These are phyloP conservation scores for Heliconius eleuchia DNA, from an alignment of 1,140 invertebrate species.

Conservation along the genomic window DNA sequence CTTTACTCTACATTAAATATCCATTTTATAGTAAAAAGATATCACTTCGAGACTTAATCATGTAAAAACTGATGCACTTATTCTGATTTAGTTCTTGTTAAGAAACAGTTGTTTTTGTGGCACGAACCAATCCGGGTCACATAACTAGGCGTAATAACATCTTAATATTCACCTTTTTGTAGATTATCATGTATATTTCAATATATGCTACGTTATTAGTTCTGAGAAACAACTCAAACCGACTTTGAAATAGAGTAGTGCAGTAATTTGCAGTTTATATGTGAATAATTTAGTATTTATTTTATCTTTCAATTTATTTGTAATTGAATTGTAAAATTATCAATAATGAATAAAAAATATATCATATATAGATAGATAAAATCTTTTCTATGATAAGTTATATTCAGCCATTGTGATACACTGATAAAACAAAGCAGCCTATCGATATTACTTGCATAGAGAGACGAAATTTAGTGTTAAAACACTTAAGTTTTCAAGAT, in stretches of 20 bases:
- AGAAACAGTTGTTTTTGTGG: neutral
- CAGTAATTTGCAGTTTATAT: neutral
- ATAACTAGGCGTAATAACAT: neutral
- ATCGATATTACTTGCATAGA: too few species aligned
- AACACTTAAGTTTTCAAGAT: too few species aligned
- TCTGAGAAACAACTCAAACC: neutral
- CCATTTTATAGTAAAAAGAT: constrained; percentile 8
- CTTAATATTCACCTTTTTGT: constrained; percentile 5
- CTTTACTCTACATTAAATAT: neutral
- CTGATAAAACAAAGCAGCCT: too few species aligned
- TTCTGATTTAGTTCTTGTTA: constrained; percentile 1
- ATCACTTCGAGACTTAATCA: constrained; percentile 16
- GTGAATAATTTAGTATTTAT: neutral
- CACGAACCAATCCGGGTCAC: neutral
- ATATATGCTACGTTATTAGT: neutral
- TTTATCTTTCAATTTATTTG: neutral
- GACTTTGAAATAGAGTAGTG: neutral
- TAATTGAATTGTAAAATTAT: too few species aligned
- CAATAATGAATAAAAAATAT: too few species aligned
- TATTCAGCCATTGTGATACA: too few species aligned
- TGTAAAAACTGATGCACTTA: constrained; percentile 9
- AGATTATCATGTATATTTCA: neutral
- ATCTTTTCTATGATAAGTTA: too few species aligned
- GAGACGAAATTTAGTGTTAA: too few species aligned
- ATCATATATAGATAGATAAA: too few species aligned